Percentiles rank a stretch among this genome's conserved stretches.
These are phyloP conservation scores for Pyrochroa serraticornis DNA, from an alignment of 2,888 invertebrate genomes.

Conservation along the genomic window DNA sequence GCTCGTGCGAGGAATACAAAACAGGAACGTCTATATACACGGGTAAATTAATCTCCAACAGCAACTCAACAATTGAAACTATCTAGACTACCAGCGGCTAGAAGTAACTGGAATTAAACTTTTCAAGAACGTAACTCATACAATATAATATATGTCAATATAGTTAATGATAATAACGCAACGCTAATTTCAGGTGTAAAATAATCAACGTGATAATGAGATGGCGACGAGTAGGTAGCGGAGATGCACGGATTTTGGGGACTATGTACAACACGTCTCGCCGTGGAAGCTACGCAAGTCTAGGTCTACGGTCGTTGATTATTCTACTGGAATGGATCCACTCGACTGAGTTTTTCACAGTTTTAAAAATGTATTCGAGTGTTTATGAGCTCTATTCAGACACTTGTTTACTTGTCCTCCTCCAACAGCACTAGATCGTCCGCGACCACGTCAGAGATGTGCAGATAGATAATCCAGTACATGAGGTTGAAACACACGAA, in stretches of 20 bases:
- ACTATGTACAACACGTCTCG: constrained; percentile 44
- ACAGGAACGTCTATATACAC: constrained; percentile 51
- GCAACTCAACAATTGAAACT: constrained; percentile 13
- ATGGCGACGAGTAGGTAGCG: constrained; percentile 24
- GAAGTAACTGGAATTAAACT: constrained; percentile 39
- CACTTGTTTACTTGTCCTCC: constrained; percentile 66
- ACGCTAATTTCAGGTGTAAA: constrained; percentile 2
- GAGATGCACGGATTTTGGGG: constrained; percentile 23
- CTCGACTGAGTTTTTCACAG: constrained; percentile 42
- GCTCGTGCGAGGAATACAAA: constrained; percentile 50
- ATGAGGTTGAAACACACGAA: constrained; percentile 98
- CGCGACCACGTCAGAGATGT: constrained; percentile 94
- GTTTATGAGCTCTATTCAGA: constrained; percentile 43
- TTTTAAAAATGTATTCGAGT: constrained; percentile 46
- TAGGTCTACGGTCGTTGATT: constrained; percentile 46
- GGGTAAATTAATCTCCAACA: constrained; percentile 12
- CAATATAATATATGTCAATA: constrained; percentile 8
- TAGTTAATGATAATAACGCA: constrained; percentile 8
- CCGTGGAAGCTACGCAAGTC: constrained; percentile 45
- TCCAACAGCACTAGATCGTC: constrained; percentile 87
- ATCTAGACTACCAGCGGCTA: constrained; percentile 43
- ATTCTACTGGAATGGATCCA: constrained; percentile 44
- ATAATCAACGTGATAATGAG: constrained; percentile 13
- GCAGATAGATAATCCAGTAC: constrained; percentile 97
- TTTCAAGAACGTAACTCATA: constrained; percentile 12